phyloP scores from a whole-genome alignment of 2,888 invertebrate species.

The Xanthorhoe designata region DNA sequence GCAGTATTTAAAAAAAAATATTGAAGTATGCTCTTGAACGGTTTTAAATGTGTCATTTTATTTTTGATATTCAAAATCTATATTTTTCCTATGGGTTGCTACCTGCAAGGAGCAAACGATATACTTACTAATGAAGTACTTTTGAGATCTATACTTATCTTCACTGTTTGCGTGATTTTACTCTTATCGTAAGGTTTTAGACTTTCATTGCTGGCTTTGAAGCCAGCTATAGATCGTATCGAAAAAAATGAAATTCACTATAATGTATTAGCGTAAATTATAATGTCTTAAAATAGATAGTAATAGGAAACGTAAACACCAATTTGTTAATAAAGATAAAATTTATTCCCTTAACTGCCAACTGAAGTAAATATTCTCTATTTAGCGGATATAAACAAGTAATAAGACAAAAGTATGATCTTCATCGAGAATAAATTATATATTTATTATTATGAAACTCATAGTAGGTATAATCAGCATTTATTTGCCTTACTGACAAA shows the following conservation, averaged over 20 bases:
- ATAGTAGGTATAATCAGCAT: slow-evolving; percentile 63
- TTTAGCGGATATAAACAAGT: slow-evolving; percentile 1
- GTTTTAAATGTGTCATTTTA: slow-evolving; percentile 71
- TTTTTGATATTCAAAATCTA: slow-evolving; percentile 82
- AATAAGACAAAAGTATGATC: not conserved
- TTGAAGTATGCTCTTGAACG: slow-evolving; percentile 60
- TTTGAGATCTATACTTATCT: slow-evolving; percentile 75
- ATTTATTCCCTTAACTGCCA: slow-evolving; percentile 22
- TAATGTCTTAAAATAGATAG: slow-evolving; percentile 30
- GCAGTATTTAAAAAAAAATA: slow-evolving; percentile 58
- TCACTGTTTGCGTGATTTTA: slow-evolving; percentile 70
- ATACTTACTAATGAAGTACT: slow-evolving; percentile 68
- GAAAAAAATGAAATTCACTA: slow-evolving; percentile 56
- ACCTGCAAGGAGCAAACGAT: slow-evolving; percentile 73
- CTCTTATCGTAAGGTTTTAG: slow-evolving; percentile 63
- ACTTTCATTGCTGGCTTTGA: slow-evolving; percentile 55
- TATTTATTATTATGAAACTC: slow-evolving; percentile 39
- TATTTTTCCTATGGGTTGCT: slow-evolving; percentile 78
- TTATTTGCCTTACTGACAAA: slow-evolving; percentile 77
- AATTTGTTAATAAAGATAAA: slow-evolving; percentile 38
- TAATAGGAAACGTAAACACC: slow-evolving; percentile 30
- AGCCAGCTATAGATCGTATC: slow-evolving; percentile 55
- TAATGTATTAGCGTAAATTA: slow-evolving; percentile 52
- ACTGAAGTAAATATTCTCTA: slow-evolving; percentile 3
- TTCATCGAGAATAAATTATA: slow-evolving; percentile 25